Evolutionary conservation across 2,888 invertebrate species (phyloP).

Genomic region (Nineta flava): DNA sequence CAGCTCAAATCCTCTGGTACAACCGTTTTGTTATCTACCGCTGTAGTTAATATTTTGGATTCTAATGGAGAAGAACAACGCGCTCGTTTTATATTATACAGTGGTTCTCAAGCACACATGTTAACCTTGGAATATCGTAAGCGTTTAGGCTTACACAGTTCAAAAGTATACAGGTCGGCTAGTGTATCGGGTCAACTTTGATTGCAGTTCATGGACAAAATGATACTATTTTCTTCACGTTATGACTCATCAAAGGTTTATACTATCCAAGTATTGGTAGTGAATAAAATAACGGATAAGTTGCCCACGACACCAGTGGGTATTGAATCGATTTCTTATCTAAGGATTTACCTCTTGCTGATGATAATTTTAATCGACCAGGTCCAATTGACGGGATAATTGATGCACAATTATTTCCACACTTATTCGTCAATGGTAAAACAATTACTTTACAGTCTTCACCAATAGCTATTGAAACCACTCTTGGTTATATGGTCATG

Average conservation of each 20-base stretch:
- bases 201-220: too few species aligned
- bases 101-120: too few species aligned
- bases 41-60: background rate
- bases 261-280: background rate
- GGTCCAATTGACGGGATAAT: too few species aligned
- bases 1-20: too few species aligned
- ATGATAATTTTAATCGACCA: too few species aligned
- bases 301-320: background rate
- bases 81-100: background rate
- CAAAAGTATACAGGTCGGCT: background rate
- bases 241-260: background rate
- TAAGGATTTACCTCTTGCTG: too few species aligned
- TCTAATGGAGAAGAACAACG: background rate
- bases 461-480: too few species aligned
- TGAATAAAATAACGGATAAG: background rate
- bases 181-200: too few species aligned
- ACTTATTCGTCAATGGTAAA: too few species aligned
- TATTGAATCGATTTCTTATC: background rate
- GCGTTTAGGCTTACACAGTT: background rate
- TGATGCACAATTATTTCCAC: too few species aligned
- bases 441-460: too few species aligned
- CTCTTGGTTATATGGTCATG: too few species aligned
- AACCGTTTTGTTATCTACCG: background rate
- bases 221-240: background rate
- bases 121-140: background rate